A percentile compares a stretch with the other conserved stretches of the same genome.
phyloP scores from a whole-genome alignment of 2,888 invertebrate species.

The Calameuta pallipes region DNA sequence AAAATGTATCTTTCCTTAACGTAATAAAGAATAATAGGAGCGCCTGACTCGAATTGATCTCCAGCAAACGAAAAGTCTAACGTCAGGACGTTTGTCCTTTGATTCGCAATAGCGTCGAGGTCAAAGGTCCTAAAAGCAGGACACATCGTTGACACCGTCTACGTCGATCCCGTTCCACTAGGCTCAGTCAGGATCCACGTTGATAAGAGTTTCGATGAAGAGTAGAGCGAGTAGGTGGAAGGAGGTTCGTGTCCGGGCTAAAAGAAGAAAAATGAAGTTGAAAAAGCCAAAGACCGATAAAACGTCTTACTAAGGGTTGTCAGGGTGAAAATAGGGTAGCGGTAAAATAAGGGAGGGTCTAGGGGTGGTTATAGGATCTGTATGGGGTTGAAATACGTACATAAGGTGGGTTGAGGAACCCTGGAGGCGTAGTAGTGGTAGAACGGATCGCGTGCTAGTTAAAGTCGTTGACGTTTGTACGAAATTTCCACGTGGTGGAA shows the following conservation, averaged over 20 bases:
- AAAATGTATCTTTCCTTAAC: no score
- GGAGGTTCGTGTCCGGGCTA: neutral
- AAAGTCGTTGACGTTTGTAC: neutral
- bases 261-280: neutral
- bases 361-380: neutral
- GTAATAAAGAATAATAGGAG: neutral
- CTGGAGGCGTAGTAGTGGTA: neutral
- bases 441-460: neutral
- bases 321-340: neutral
- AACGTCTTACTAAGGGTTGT: neutral
- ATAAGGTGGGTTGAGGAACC: neutral
- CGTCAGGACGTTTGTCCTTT: neutral
- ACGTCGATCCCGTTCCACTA: neutral
- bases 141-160: neutral
- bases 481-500: neutral
- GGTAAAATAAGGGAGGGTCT: neutral
- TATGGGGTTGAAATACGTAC: neutral
- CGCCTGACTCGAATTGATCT: neutral
- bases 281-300: neutral
- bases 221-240: neutral
- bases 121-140: neutral
- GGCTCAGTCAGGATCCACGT: neutral
- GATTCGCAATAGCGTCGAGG: neutral
- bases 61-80: neutral
- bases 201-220: neutral